Evolutionary conservation across 2,113 vertebrate species (phyloP).

Genomic region (Ploceus nigricollis): DNA sequence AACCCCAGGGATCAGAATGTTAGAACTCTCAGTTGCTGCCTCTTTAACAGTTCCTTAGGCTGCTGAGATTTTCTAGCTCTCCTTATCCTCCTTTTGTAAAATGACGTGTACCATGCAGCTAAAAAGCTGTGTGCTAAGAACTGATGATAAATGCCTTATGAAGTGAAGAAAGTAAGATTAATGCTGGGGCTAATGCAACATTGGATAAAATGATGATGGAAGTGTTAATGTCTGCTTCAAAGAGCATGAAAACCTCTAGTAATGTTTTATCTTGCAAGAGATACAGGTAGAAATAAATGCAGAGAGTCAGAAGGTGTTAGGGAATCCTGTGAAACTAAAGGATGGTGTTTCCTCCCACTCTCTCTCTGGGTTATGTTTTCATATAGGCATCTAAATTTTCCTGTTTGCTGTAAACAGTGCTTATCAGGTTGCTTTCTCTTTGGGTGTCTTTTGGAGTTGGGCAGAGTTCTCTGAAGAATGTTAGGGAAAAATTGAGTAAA

Average conservation of each 20-base stretch:
- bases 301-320: background rate
- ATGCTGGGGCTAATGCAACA: background rate
- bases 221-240: background rate
- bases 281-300: background rate
- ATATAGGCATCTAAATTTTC: background rate
- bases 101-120: accelerated
- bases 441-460: background rate
- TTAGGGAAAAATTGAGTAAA: background rate
- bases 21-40: background rate
- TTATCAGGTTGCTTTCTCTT: background rate
- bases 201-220: background rate
- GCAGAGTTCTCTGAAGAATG: background rate
- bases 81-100: background rate
- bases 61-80: background rate
- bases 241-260: background rate
- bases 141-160: background rate
- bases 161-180: background rate
- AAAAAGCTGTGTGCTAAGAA: background rate
- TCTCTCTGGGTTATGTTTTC: background rate
- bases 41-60: background rate
- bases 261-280: background rate
- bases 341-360: background rate
- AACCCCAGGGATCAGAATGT: background rate
- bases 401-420: background rate
- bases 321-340: background rate